Evolutionary conservation across 2,888 invertebrate genomes (phyloP), one percentile per base, ranked within the genome.

Genomic region (Lycophotia porphyrea): DNA sequence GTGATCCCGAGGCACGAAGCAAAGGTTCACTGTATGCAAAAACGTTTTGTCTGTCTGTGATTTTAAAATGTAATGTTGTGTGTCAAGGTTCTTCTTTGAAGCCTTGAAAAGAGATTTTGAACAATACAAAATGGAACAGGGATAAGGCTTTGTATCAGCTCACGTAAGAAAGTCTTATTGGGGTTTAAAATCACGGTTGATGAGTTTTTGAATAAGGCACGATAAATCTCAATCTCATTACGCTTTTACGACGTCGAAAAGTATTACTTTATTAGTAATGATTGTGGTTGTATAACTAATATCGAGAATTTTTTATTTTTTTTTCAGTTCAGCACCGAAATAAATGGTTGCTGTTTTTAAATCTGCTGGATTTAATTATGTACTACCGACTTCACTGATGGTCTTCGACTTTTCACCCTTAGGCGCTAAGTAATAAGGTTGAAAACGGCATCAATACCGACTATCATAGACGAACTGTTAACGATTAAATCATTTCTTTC

Each of bases 11-110:
- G 60, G 60, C 74, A 64, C 52, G 31, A 68, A 44, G 55, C 52
- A 72, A 77, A 85, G 61, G 66, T 72, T 74, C 47, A 64, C 27
- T 64, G 67, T 67, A 68, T 74, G 64, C 67, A 77, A 68, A 65
- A 76, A 39, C 31, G 61, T 87, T 65, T 71, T 63, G 66, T 61
- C 42, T 68, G 64, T 69, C 61, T 82, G 64, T 52, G 65, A 72
- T 79, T 83, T 82, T 68, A 70, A 76, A 70, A 82, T 49, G 60
- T 34, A 70, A 76, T 63, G 66, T 15, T n/a, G 11, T 58, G 42
- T 64, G 64, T 64, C 47, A 64, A 64, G 49, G 44, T 39, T 78
- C 11, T 44, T n/a, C 67, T 75, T 75, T 78, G 55, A 34, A 81
- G 15, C 34, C 39, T 8, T 55, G 18, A 47, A 63, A 21, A 27